Evolutionary conservation across 2,113 vertebrate species (phyloP).

Genomic region (Leptobrachium leishanense): DNA sequence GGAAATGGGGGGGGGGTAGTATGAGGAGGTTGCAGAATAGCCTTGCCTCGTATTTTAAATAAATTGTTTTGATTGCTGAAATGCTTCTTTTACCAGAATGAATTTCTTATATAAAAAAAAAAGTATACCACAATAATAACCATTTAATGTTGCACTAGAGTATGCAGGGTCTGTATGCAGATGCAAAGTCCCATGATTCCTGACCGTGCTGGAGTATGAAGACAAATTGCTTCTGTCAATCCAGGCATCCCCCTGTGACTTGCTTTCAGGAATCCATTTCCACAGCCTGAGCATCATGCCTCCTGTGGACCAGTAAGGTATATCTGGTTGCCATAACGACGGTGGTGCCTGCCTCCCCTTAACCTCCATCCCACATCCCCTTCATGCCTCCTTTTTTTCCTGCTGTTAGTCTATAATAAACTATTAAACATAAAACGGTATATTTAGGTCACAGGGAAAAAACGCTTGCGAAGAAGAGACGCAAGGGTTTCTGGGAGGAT

Average conservation of each 20-base stretch:
- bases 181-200: slow-evolving; percentile 15
- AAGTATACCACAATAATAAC: too few species aligned
- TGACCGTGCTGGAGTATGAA: neutral
- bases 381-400: slow-evolving; percentile 47
- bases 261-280: slow-evolving; percentile 57
- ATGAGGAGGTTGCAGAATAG: too few species aligned
- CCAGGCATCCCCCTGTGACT: slow-evolving; percentile 55
- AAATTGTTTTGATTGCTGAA: too few species aligned
- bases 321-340: slow-evolving; percentile 60
- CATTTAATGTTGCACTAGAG: too few species aligned
- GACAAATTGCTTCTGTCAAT: slow-evolving; percentile 43
- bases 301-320: slow-evolving; percentile 49
- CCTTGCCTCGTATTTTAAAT: too few species aligned
- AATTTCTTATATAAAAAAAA: too few species aligned
- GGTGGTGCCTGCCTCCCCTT: slow-evolving; percentile 54
- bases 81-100: too few species aligned
- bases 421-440: slow-evolving; percentile 60
- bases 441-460: slow-evolving; percentile 70
- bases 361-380: neutral
- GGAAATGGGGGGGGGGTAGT: too few species aligned
- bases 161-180: neutral
- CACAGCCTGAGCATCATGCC: slow-evolving; percentile 42
- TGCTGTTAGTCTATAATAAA: slow-evolving; percentile 46
- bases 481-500: slow-evolving; percentile 72
- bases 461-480: slow-evolving; percentile 62